Base-by-base conservation (phyloP, 2,888 invertebrate genomes). In the Hypercompe scribonia region DNA sequence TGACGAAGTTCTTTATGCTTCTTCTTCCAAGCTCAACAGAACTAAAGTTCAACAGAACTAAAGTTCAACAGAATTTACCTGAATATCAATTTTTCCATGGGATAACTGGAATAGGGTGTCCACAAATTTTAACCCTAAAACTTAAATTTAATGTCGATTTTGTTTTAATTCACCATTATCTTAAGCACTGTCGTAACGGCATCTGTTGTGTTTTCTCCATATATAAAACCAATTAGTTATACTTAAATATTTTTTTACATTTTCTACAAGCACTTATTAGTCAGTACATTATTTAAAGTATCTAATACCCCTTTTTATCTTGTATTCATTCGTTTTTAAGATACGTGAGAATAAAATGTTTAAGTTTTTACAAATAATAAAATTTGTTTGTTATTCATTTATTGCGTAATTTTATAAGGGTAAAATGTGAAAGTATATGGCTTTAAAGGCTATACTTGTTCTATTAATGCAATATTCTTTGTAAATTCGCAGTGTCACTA, bases 381-480 rank as follows among this genome's bases (percentile, higher is more conserved):
- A 61, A 24, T 65, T 34, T 66, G 66, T 71, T 36, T 28, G 68
- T 71, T 78, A 77, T 76, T 79, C 68, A 72, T 80, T 84, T 81
- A 84, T 83, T 79, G 68, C 72, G 76, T 68, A 65, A 68, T 78
- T 67, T 63, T 42, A 34, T 70, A 75, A 77, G 70, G 67, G 73
- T 74, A 67, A 36, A 66, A 50, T 64, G 65, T 58, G 66, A 61
- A 69, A 75, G 65, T 64, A 63, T 67, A 15, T 15, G 7, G 18
- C 3, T 64, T 61, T 34, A 18, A 34, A 46, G 15, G 42, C 15
- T 28, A 63, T 39, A 71, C 21, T 54, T 46, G 33, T 64, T 67
- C 54, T 15, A 24, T 71, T 15, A 42, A 31, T 63, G 31, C 33
- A 63, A 42, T 28, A 13, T 69, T 61, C 28, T 21, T 34, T 1